Evolutionary conservation across 2,797 vertebrate genomes (phyloP), one percentile per base, ranked within the genome.

Genomic region (Hippoglossus hippoglossus): DNA sequence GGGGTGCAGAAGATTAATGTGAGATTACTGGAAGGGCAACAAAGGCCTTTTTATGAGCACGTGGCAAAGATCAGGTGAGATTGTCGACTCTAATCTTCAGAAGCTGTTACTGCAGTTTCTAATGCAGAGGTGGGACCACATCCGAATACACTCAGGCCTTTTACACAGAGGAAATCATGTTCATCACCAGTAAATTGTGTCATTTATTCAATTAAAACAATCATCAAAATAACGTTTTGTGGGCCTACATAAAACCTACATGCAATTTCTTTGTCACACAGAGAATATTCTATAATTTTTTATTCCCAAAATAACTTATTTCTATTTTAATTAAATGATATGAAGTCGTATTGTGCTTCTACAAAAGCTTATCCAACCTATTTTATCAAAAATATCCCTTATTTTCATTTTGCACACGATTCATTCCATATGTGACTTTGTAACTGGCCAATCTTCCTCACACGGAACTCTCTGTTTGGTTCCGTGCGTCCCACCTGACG

Each of bases 11-110:
- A 73, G 67, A 82, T 81, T 78, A 77, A 34, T 46, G 70, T 31
- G 73, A 72, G 73, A 77, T 84, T 80, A 82, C 18, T 18, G 5
- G 22, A 66, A 62, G n/a, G 44, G 58, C 75, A 41, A 77, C 47
- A 60, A 63, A 70, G 60, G 70, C 18, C 62, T 77, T 79, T 82
- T 68, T 22, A 73, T 53, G 52, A 72, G 44, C 67, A 60, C 0
- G 19, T 53, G 63, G 67, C 57, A 65, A 60, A 74, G 68, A 74
- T 84, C 60, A 44, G 70, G 25, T 31, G n/a, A 61, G 50, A 72
- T 73, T 69, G 18, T 10, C 0, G 0, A 12, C 57, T 54, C 31
- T 64, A 44, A 77, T 56, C 34, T 24, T 52, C 36, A 26, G 12
- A 39, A 47, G 53, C 11, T 52, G 13, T 44, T 15, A 13, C 41